phyloP scores from a whole-genome alignment of 2,888 invertebrate genomes.

The Hipparchia semele region DNA sequence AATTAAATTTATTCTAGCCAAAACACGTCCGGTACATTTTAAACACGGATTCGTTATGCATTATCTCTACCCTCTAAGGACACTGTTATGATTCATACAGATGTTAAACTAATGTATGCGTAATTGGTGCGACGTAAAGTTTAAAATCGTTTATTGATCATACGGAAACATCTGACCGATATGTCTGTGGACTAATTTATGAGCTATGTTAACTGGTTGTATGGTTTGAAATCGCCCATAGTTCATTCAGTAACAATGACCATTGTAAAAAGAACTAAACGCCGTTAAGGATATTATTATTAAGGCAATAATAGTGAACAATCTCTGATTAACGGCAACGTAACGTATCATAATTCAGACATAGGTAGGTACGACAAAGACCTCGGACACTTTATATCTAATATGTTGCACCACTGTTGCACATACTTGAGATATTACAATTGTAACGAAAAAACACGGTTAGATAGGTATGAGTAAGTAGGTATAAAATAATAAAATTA shows the following conservation, averaged over 20 bases:
- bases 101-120: neutral
- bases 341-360: neutral
- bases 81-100: neutral
- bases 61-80: conserved; percentile 23
- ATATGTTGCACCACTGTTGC: no score
- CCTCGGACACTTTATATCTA: no score
- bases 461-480: no score
- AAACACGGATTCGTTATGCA: conserved; percentile 21
- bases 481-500: no score
- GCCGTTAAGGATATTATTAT: conserved; percentile 11
- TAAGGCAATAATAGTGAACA: neutral
- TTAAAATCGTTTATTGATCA: neutral
- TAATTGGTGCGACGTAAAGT: neutral
- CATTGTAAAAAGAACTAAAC: conserved; percentile 9
- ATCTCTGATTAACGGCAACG: neutral
- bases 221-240: conserved; percentile 13
- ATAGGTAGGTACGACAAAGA: no score
- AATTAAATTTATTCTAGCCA: neutral
- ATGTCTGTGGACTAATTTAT: neutral
- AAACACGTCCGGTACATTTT: conserved; percentile 30
- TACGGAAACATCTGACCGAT: neutral
- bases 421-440: no score
- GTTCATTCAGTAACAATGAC: neutral
- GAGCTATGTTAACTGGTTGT: neutral
- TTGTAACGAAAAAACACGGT: no score